A percentile compares a stretch with the other conserved stretches of the same genome.
Evolutionary conservation across 2,888 invertebrate species (phyloP).

Genomic region (Hydriomena furcata): DNA sequence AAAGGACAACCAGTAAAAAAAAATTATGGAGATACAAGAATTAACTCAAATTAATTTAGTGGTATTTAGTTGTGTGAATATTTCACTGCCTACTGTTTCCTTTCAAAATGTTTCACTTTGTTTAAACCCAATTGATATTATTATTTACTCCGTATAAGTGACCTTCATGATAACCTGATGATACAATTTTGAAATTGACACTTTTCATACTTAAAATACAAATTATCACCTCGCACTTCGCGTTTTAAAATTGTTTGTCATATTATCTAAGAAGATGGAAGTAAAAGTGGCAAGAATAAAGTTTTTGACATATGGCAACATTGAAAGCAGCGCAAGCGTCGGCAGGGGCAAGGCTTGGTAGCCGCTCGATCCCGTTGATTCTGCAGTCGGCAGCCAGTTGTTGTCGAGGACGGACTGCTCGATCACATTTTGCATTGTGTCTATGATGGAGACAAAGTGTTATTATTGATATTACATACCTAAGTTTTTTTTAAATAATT

Average conservation of each 20-base stretch:
- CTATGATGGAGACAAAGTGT: constrained; percentile 40
- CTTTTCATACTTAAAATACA: constrained; percentile 35
- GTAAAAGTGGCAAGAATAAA: constrained; percentile 47
- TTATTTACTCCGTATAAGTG: too few species aligned
- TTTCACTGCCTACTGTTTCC: too few species aligned
- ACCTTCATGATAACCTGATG: neutral
- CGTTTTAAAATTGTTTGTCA: constrained; percentile 38
- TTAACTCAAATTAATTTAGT: too few species aligned
- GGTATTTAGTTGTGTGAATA: too few species aligned
- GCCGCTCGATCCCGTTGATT: constrained; percentile 60
- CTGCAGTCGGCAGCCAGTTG: constrained; percentile 78
- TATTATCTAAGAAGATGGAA: constrained; percentile 44
- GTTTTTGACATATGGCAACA: constrained; percentile 55
- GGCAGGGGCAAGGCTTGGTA: constrained; percentile 55
- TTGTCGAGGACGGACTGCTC: constrained; percentile 81
- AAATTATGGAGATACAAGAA: too few species aligned
- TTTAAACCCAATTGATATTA: too few species aligned
- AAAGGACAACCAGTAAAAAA: too few species aligned
- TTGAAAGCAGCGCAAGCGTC: constrained; percentile 50
- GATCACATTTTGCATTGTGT: constrained; percentile 79
- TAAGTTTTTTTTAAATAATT: too few species aligned
- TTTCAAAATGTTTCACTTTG: too few species aligned
- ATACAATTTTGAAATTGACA: constrained; percentile 44
- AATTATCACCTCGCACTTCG: constrained; percentile 69
- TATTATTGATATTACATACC: too few species aligned